Conservation (phyloP, 2,797 vertebrate genomes). For the Oryzias sinensis region DNA sequence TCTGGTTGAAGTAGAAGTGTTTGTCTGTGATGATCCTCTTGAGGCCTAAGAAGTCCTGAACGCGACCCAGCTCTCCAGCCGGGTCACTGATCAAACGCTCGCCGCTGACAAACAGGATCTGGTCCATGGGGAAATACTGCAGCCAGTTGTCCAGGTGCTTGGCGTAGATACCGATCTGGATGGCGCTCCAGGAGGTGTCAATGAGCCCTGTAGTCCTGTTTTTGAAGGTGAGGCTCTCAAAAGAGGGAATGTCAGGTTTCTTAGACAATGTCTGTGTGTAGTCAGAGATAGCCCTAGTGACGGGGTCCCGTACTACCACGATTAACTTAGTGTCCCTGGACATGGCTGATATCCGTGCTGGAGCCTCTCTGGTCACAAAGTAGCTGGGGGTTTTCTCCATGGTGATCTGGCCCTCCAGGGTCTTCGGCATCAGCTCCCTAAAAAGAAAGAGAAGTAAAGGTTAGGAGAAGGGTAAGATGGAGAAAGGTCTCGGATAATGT, state of each 20-base stretch:
- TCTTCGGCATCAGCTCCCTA: constrained; percentile 90
- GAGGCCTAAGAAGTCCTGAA: constrained; percentile 84
- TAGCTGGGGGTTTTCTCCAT: constrained; percentile 96
- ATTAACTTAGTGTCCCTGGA: constrained; percentile 87
- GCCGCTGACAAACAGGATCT: constrained; percentile 85
- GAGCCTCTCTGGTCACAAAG: constrained; percentile 89
- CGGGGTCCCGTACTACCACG: constrained; percentile 91
- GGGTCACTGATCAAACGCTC: constrained; percentile 83
- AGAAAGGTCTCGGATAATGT: constrained; percentile 56
- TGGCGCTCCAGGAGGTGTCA: constrained; percentile 84
- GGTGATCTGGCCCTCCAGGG: constrained; percentile 91
- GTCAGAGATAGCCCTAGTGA: constrained; percentile 91
- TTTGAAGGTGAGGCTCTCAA: constrained; percentile 84
- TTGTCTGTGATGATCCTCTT: constrained; percentile 87
- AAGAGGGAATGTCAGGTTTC: constrained; percentile 82
- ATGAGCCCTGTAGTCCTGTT: constrained; percentile 85
- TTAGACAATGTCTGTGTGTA: constrained; percentile 88
- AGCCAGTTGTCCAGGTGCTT: constrained; percentile 88
- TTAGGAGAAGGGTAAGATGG: constrained; percentile 36
- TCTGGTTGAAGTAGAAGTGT: constrained; percentile 89
- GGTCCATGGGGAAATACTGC: constrained; percentile 82
- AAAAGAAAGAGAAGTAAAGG: constrained; percentile 22
- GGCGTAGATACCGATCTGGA: constrained; percentile 87
- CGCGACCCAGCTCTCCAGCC: constrained; percentile 82
- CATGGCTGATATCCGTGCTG: constrained; percentile 85